Evolutionary conservation across 2,888 invertebrate genomes (phyloP).

Genomic region (Fragum whitleyi): DNA sequence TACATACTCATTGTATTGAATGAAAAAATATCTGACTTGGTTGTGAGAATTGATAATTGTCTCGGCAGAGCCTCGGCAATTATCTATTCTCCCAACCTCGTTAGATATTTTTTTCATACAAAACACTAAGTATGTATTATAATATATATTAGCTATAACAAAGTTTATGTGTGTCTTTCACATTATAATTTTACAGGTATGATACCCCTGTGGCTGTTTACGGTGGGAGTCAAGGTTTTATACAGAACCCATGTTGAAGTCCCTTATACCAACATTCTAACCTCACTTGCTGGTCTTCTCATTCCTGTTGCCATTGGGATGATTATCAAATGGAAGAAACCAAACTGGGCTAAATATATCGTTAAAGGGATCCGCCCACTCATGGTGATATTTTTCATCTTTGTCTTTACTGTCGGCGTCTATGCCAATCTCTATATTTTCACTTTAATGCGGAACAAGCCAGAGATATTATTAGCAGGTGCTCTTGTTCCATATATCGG

Average conservation of each 20-base stretch:
- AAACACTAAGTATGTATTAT: too few species aligned
- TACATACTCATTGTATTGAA: too few species aligned
- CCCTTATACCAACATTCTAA: constrained; percentile 85
- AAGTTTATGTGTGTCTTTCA: too few species aligned
- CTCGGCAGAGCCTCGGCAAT: too few species aligned
- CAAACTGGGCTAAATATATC: constrained; percentile 81
- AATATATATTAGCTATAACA: too few species aligned
- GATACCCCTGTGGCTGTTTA: constrained; percentile 87
- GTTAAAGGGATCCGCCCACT: constrained; percentile 84
- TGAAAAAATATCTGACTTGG: too few species aligned
- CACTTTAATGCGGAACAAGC: constrained; percentile 80
- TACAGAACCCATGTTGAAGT: constrained; percentile 82
- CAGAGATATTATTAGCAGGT: constrained; percentile 82
- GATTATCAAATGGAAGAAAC: constrained; percentile 82
- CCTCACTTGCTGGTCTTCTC: constrained; percentile 85
- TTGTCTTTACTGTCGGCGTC: constrained; percentile 85
- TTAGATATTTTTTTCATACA: too few species aligned
- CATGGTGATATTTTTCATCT: constrained; percentile 85
- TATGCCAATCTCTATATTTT: constrained; percentile 86
- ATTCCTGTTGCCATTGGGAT: constrained; percentile 86
- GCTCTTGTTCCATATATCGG: constrained; percentile 85
- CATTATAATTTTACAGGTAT: constrained; percentile 82
- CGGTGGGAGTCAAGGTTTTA: constrained; percentile 83
- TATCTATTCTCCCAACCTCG: too few species aligned
- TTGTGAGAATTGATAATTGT: too few species aligned